Percentiles rank a stretch among this genome's conserved stretches.
These are phyloP conservation scores for Procambarus virginalis DNA, from an alignment of 1,140 invertebrate species.

Conservation along the genomic window DNA sequence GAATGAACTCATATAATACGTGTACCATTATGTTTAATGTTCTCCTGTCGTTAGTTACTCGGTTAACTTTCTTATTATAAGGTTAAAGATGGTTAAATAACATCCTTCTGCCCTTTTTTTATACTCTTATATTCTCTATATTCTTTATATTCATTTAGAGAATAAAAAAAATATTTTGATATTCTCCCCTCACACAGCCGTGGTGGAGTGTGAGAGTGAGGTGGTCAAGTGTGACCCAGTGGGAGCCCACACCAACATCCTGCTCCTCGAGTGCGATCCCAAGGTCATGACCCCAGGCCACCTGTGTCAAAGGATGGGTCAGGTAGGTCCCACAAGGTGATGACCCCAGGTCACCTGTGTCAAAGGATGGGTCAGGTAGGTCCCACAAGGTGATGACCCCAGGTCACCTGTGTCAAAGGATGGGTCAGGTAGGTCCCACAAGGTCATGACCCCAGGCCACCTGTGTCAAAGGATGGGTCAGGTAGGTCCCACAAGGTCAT, in stretches of 20 bases:
- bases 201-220: conserved; percentile 21
- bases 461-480: conserved; percentile 25
- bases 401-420: conserved; percentile 8
- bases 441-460: background rate
- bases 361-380: conserved; percentile 33
- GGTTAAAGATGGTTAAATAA: too few species aligned
- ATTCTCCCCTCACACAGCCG: background rate
- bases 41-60: too few species aligned
- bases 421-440: conserved; percentile 15
- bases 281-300: background rate
- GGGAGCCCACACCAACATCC: conserved; percentile 45
- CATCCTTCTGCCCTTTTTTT: too few species aligned
- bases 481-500: conserved; percentile 1
- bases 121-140: too few species aligned
- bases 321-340: conserved; percentile 5
- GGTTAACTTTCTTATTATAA: too few species aligned
- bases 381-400: background rate
- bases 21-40: too few species aligned
- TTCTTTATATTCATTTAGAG: too few species aligned
- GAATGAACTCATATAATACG: too few species aligned
- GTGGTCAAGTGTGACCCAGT: conserved; percentile 16
- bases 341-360: background rate
- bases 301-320: conserved; percentile 17
- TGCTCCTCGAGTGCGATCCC: conserved; percentile 35
- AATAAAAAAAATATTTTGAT: too few species aligned